These are phyloP conservation scores for Enteromius anoplus DNA, from an alignment of 2,797 vertebrate genomes.

Conservation along the genomic window DNA sequence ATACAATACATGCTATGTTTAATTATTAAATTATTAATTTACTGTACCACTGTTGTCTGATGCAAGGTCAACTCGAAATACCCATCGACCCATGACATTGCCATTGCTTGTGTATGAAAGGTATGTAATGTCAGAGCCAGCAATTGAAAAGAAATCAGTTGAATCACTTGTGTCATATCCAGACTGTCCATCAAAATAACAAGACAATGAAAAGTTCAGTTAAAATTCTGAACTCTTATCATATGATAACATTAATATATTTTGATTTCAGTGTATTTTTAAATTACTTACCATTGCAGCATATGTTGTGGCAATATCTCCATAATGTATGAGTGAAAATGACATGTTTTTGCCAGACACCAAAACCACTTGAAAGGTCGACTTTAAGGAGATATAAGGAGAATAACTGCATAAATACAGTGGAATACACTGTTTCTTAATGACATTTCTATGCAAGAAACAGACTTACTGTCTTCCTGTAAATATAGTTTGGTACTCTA, in stretches of 20 bases:
- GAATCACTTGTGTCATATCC: constrained; percentile 9
- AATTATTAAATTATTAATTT: background rate
- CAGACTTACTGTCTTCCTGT: background rate
- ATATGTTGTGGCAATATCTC: fast-evolving
- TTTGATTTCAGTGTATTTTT: background rate
- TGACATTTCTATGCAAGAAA: background rate
- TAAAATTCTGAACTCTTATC: background rate
- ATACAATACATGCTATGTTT: no score
- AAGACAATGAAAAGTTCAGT: background rate
- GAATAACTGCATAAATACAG: background rate
- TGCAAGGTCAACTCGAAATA: background rate
- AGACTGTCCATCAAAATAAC: background rate
- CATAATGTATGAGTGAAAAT: constrained; percentile 3
- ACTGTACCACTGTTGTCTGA: background rate
- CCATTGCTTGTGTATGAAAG: background rate
- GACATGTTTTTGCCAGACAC: constrained; percentile 4
- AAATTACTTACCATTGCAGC: background rate
- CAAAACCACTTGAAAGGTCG: constrained; percentile 24
- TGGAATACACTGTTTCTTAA: background rate
- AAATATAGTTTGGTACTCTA: background rate
- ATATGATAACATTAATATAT: background rate
- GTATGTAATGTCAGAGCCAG: background rate
- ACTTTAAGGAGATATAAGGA: background rate
- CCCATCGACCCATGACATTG: background rate
- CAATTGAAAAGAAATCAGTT: constrained; percentile 9